A percentile compares a stretch with the other conserved stretches of the same genome.
phyloP scores from a whole-genome alignment of 2,797 vertebrate species.

The Podargus strigoides region DNA sequence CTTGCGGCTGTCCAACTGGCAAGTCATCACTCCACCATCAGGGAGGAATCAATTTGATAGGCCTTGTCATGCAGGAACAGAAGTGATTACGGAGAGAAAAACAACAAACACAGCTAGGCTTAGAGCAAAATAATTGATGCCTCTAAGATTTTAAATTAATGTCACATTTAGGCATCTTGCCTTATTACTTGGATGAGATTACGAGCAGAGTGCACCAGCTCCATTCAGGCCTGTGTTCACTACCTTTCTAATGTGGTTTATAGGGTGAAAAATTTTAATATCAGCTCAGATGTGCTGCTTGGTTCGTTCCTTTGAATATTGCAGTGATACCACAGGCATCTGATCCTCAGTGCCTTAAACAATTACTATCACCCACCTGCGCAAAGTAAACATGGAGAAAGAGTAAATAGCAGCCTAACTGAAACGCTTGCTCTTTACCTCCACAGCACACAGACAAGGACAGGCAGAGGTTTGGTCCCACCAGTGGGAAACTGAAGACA shows the following conservation, averaged over 20 bases:
- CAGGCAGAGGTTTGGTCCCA: background rate
- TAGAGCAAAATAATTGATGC: background rate
- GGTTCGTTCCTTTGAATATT: background rate
- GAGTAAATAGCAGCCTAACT: fast-evolving
- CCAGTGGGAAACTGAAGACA: background rate
- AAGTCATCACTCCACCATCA: background rate
- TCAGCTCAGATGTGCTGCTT: background rate
- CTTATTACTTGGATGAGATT: background rate
- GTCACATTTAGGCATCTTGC: background rate
- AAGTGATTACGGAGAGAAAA: background rate
- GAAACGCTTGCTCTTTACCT: background rate
- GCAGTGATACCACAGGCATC: background rate
- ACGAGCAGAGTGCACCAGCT: fast-evolving
- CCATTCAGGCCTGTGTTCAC: fast-evolving
- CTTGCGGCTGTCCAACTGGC: background rate
- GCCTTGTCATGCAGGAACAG: background rate
- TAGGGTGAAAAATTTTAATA: background rate
- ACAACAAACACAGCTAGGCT: background rate
- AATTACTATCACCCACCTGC: background rate
- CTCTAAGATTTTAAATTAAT: background rate
- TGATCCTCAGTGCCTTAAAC: background rate
- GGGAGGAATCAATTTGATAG: background rate
- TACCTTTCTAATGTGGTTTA: background rate
- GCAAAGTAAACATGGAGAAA: background rate
- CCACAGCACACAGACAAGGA: background rate